These are phyloP conservation scores for Cheilosia pagana DNA, from an alignment of 2,888 invertebrate species.

Conservation along the genomic window DNA sequence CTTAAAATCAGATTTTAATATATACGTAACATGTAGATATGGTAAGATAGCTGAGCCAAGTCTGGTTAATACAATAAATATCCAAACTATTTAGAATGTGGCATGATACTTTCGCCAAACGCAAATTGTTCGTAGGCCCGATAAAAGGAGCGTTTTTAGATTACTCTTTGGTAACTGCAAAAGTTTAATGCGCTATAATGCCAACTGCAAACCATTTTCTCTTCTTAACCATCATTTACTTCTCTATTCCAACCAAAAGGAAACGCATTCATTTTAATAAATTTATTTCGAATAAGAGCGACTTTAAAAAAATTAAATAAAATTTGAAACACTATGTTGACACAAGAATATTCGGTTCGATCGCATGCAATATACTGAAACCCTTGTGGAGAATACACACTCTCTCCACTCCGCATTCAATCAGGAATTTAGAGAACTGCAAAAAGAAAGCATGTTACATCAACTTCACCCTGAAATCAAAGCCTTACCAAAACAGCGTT, in stretches of 20 bases:
- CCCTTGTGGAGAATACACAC: conserved; percentile 96
- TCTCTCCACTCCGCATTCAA: conserved; percentile 90
- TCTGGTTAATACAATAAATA: too few relatives aligned
- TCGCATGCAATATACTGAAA: conserved; percentile 89
- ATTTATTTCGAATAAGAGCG: conserved; percentile 29
- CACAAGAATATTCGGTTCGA: conserved; percentile 85
- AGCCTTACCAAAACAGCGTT: conserved; percentile 88
- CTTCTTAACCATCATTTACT: too few relatives aligned
- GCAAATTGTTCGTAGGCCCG: too few relatives aligned
- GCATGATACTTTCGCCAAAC: too few relatives aligned
- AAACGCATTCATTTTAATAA: not conserved
- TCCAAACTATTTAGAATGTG: too few relatives aligned
- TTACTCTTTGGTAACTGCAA: too few relatives aligned
- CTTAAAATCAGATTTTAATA: too few relatives aligned
- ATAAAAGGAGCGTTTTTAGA: too few relatives aligned
- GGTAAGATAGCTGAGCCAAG: too few relatives aligned
- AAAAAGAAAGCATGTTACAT: conserved; percentile 76
- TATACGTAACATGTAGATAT: too few relatives aligned
- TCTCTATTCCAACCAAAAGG: not conserved
- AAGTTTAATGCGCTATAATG: too few relatives aligned
- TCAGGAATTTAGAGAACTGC: conserved; percentile 94
- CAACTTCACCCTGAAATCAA: not conserved
- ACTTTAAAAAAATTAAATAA: conserved; percentile 17
- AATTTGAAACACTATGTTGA: conserved; percentile 78
- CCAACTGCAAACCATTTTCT: too few relatives aligned